Percentiles rank a stretch among this genome's conserved stretches.
These are phyloP conservation scores for Drepana arcuata DNA, from an alignment of 1,140 invertebrate species.

Conservation along the genomic window DNA sequence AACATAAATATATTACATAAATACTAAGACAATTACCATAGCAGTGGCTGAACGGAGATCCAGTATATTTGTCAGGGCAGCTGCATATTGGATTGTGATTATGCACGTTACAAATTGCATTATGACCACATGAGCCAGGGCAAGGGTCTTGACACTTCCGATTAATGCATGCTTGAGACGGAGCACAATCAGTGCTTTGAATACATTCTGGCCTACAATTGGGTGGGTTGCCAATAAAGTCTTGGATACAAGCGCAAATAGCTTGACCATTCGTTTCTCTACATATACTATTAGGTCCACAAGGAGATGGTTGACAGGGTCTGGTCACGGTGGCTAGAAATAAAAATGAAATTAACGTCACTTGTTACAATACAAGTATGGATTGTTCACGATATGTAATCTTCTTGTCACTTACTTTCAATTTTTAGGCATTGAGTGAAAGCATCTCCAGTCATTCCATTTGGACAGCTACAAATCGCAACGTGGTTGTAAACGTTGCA, in stretches of 20 bases:
- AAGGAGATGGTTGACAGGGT: constrained; percentile 82
- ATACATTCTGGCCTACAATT: constrained; percentile 83
- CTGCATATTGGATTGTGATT: constrained; percentile 85
- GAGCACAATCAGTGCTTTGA: constrained; percentile 79
- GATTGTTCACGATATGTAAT: too few relatives aligned
- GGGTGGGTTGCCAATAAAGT: constrained; percentile 80
- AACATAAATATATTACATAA: not conserved
- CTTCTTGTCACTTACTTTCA: constrained; percentile 53
- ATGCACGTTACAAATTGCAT: constrained; percentile 79
- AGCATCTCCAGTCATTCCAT: constrained; percentile 75
- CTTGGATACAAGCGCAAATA: constrained; percentile 78
- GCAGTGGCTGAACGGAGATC: constrained; percentile 82
- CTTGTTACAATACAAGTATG: too few relatives aligned
- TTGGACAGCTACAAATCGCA: constrained; percentile 76
- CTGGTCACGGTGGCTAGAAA: too few relatives aligned
- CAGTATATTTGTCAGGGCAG: constrained; percentile 78
- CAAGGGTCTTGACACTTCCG: constrained; percentile 86
- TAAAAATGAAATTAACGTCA: too few relatives aligned
- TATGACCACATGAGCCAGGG: constrained; percentile 80
- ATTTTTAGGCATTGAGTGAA: constrained; percentile 71
- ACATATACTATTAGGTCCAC: constrained; percentile 83
- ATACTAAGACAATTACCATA: constrained; percentile 69
- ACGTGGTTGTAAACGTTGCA: constrained; percentile 79
- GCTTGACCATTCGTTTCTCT: constrained; percentile 76
- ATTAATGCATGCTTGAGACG: constrained; percentile 79